Percentiles rank a stretch among this genome's conserved stretches.
Evolutionary conservation across 2,797 vertebrate genomes (phyloP).

Genomic region (Bufotes viridis): DNA sequence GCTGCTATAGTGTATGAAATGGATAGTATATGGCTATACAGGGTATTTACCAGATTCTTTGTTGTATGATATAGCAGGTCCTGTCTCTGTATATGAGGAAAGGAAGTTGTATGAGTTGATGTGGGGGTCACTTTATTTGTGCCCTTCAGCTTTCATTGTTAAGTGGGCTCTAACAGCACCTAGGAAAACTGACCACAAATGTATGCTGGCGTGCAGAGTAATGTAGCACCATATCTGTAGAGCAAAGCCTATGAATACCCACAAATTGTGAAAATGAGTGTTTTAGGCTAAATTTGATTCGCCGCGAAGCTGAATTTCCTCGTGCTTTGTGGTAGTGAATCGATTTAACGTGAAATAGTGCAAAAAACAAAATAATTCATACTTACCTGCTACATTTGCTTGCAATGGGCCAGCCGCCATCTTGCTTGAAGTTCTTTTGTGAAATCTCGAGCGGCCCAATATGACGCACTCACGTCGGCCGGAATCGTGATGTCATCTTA

Average conservation of each 20-base stretch:
- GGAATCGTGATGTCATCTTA: too few species aligned
- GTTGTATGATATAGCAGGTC: background rate
- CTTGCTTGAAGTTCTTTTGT: too few species aligned
- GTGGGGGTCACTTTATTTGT: background rate
- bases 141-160: background rate
- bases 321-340: too few species aligned
- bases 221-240: background rate
- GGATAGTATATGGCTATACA: too few species aligned
- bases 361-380: too few species aligned
- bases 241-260: background rate
- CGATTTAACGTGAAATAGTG: too few species aligned
- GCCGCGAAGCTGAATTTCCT: too few species aligned
- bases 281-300: too few species aligned
- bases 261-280: background rate
- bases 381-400: too few species aligned
- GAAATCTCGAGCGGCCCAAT: too few species aligned
- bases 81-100: background rate
- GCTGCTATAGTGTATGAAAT: background rate
- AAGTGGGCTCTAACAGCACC: background rate
- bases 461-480: too few species aligned
- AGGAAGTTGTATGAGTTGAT: background rate
- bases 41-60: background rate
- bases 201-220: background rate
- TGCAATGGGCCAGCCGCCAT: too few species aligned
- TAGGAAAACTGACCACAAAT: background rate